phyloP scores from a whole-genome alignment of 2,113 vertebrate species.

The Corythornis cristatus region DNA sequence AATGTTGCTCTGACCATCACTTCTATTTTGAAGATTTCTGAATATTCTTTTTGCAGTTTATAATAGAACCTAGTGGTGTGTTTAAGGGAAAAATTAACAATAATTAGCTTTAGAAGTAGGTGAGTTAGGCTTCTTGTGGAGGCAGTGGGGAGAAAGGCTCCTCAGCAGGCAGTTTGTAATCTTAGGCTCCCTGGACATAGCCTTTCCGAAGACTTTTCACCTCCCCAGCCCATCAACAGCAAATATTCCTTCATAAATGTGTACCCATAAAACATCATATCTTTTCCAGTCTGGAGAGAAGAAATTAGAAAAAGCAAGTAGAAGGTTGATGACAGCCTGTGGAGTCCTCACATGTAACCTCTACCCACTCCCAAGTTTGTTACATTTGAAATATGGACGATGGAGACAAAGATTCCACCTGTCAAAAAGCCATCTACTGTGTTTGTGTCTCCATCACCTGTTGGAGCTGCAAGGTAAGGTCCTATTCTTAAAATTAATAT shows the following conservation, averaged over 20 bases:
- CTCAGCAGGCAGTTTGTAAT: background rate
- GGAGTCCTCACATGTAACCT: background rate
- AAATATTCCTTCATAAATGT: background rate
- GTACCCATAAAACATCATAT: background rate
- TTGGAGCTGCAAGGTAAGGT: background rate
- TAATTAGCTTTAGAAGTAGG: background rate
- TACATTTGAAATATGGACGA: background rate
- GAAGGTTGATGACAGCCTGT: background rate
- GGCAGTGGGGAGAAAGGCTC: accelerated
- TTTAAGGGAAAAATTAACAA: background rate
- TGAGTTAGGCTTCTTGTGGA: background rate
- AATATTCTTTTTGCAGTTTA: background rate
- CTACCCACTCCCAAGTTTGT: background rate
- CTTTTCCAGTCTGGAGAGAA: background rate
- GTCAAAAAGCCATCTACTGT: background rate
- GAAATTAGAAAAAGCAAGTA: background rate
- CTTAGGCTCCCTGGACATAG: background rate
- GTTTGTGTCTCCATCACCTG: background rate
- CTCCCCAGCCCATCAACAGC: background rate
- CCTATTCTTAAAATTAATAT: background rate
- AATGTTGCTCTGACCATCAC: accelerated
- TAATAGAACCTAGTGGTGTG: background rate
- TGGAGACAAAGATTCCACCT: background rate
- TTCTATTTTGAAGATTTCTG: background rate
- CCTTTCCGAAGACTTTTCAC: background rate